Evolutionary conservation across 2,797 vertebrate species (phyloP).

Genomic region (Sebastes steindachneri): DNA sequence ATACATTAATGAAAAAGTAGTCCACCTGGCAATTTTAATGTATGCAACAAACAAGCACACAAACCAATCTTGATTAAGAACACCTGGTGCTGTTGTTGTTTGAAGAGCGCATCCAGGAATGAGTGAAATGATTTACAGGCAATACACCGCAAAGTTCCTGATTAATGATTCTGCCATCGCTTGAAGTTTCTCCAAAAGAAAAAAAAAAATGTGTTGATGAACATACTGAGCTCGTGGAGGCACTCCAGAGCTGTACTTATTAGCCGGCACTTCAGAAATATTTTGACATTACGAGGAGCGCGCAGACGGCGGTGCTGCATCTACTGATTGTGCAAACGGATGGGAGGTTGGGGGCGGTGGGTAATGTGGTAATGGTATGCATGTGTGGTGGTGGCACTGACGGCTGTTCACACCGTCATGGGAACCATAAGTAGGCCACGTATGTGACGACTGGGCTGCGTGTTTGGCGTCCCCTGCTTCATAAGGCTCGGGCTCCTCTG

Average conservation of each 20-base stretch:
- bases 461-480: constrained; percentile 51
- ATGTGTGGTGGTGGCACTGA: constrained; percentile 9
- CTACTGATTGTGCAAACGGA: constrained; percentile 33
- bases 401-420: constrained; percentile 47
- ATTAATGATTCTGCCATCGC: constrained; percentile 62
- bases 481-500: constrained; percentile 78
- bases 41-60: constrained; percentile 64
- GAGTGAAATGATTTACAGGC: constrained; percentile 55
- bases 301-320: constrained; percentile 11
- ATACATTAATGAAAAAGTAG: constrained; percentile 67
- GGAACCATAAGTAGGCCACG: constrained; percentile 61
- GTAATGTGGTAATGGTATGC: constrained; percentile 62
- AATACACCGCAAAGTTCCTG: constrained; percentile 54
- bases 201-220: constrained; percentile 43
- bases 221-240: constrained; percentile 64
- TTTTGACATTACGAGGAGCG: constrained; percentile 46
- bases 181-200: constrained; percentile 54
- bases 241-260: constrained; percentile 53
- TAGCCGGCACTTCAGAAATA: constrained; percentile 60
- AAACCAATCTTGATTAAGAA: constrained; percentile 72
- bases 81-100: constrained; percentile 67
- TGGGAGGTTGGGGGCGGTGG: constrained; percentile 1
- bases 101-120: constrained; percentile 48
- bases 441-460: constrained; percentile 47
- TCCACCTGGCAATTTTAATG: constrained; percentile 73